Evolutionary conservation across 2,888 invertebrate genomes (phyloP).

Genomic region (Crematogaster levior): DNA sequence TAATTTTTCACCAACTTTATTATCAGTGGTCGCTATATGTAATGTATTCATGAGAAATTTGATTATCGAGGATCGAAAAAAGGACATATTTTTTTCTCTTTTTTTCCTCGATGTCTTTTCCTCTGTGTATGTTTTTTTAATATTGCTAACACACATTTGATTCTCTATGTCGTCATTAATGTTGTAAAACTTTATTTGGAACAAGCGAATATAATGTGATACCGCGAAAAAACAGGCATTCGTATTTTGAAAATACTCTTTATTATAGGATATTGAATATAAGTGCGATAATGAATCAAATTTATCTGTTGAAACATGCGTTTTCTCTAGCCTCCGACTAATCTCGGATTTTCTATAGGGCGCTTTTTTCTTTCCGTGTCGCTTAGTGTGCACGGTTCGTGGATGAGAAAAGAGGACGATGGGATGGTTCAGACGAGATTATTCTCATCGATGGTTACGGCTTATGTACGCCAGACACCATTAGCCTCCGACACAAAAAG

Average conservation of each 20-base stretch:
- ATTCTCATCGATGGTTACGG: slow-evolving; percentile 61
- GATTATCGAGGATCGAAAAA: background rate
- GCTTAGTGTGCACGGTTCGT: background rate
- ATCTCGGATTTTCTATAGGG: slow-evolving; percentile 35
- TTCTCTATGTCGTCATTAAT: background rate
- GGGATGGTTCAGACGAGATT: slow-evolving; percentile 54
- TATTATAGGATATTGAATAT: too few species aligned
- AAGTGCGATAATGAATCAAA: slow-evolving; percentile 22
- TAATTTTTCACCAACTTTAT: background rate
- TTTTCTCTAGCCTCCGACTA: slow-evolving; percentile 19
- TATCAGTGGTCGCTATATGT: background rate
- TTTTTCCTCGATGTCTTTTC: background rate
- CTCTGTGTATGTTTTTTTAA: background rate
- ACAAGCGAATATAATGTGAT: background rate
- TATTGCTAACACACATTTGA: background rate
- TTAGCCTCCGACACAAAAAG: slow-evolving; percentile 49
- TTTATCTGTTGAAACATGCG: background rate
- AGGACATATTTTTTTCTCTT: background rate
- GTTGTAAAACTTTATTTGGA: background rate
- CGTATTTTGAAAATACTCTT: slow-evolving; percentile 4
- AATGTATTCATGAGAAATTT: slow-evolving; percentile 13
- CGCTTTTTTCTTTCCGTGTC: background rate
- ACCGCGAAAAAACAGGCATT: background rate
- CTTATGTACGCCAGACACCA: slow-evolving; percentile 55
- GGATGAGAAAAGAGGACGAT: background rate